Evolutionary conservation across 2,113 vertebrate species (phyloP).

Genomic region (Paracanthobrama guichenoti): DNA sequence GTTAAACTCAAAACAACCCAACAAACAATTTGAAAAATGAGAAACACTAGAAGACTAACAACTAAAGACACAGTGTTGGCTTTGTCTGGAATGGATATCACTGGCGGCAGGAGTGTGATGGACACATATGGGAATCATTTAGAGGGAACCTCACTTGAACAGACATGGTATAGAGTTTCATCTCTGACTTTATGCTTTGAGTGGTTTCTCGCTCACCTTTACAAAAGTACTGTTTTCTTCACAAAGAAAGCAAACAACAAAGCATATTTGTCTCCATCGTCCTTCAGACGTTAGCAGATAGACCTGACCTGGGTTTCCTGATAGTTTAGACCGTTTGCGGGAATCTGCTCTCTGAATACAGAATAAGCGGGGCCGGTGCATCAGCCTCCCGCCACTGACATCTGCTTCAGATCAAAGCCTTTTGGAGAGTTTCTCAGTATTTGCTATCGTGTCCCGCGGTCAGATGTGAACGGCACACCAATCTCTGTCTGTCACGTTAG

Average conservation of each 20-base stretch:
- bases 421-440: background rate
- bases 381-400: background rate
- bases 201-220: background rate
- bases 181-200: background rate
- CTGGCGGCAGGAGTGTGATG: constrained; percentile 62
- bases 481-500: background rate
- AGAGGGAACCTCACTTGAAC: constrained; percentile 72
- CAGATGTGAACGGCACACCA: background rate
- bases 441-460: background rate
- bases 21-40: constrained; percentile 43
- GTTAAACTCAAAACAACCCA: background rate
- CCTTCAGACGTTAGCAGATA: background rate
- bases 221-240: background rate
- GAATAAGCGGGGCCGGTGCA: background rate
- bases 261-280: too few relatives aligned
- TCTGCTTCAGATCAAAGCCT: constrained; percentile 10
- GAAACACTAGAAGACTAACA: constrained; percentile 34
- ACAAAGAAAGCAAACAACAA: background rate
- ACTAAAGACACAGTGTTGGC: constrained; percentile 74
- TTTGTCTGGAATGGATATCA: constrained; percentile 71
- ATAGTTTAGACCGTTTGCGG: too few relatives aligned
- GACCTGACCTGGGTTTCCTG: background rate
- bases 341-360: background rate
- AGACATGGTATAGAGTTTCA: constrained; percentile 61
- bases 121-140: constrained; percentile 77